Evolutionary conservation across 1,140 invertebrate genomes (phyloP).

Genomic region (Ostrea edulis): DNA sequence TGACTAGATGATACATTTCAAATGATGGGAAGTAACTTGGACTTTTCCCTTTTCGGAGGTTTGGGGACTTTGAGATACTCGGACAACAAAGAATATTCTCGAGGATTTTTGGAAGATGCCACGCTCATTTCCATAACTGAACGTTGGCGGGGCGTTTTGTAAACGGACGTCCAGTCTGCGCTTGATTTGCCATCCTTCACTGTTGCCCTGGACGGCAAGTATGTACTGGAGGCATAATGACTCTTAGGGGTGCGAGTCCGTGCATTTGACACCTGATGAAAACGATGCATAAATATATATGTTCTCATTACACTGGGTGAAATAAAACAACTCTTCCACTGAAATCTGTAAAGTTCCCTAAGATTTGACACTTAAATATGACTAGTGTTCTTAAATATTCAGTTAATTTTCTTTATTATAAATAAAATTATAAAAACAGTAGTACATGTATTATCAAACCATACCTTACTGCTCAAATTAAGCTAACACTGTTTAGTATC

Average conservation of each 20-base stretch:
- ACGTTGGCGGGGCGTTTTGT: constrained; percentile 44
- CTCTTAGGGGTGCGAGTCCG: constrained; percentile 9
- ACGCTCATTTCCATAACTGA: constrained; percentile 44
- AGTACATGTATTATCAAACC: too few species aligned
- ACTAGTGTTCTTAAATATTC: too few species aligned
- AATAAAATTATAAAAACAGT: too few species aligned
- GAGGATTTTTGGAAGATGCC: constrained; percentile 44
- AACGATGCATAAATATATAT: not conserved
- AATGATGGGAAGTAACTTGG: constrained; percentile 52
- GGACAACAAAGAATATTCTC: constrained; percentile 42
- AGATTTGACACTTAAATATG: not conserved
- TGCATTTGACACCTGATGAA: constrained; percentile 22
- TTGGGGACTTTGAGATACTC: constrained; percentile 43
- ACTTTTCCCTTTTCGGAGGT: constrained; percentile 50
- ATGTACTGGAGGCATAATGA: not conserved
- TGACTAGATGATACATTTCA: constrained; percentile 12
- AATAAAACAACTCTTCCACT: not conserved
- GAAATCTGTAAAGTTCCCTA: not conserved
- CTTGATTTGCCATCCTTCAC: not conserved
- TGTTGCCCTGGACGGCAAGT: constrained; percentile 19
- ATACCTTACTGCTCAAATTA: not conserved
- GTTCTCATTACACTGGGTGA: not conserved
- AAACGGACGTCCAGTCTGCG: constrained; percentile 47
- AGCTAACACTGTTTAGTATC: not conserved
- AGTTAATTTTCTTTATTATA: too few species aligned